These are phyloP conservation scores for Boulengerochromis microlepis DNA, from an alignment of 2,113 vertebrate genomes.

Conservation along the genomic window DNA sequence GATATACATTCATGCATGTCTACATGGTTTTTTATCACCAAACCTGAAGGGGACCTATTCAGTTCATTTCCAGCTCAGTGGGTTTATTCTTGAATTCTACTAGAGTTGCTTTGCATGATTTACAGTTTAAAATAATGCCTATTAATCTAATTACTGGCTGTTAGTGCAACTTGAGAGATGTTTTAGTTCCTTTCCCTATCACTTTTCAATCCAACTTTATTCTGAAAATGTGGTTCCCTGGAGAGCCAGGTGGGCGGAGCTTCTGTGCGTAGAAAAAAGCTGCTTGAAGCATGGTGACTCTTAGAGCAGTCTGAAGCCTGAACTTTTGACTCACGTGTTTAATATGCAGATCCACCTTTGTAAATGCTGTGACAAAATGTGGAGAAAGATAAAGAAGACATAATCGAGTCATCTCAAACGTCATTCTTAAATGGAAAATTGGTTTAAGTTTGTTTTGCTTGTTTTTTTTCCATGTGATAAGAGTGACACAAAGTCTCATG, in stretches of 20 bases:
- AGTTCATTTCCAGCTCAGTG: neutral
- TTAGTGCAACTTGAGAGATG: neutral
- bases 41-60: neutral
- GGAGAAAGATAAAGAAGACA: neutral
- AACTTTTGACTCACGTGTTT: neutral
- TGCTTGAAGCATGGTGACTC: neutral
- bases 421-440: neutral
- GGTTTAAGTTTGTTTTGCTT: neutral
- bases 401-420: fast-evolving
- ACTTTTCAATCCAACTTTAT: neutral
- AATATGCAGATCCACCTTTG: neutral
- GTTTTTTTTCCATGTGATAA: neutral
- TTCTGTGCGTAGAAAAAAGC: neutral
- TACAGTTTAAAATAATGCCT: neutral
- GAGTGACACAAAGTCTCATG: neutral
- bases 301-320: neutral
- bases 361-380: neutral
- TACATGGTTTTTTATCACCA: neutral
- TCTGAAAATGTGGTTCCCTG: neutral
- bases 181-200: neutral
- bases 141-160: neutral
- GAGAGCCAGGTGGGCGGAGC: neutral
- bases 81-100: neutral
- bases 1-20: neutral
- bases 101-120: neutral